Evolutionary conservation across 1,140 invertebrate genomes (phyloP).

Genomic region (Palaemon carinicauda): DNA sequence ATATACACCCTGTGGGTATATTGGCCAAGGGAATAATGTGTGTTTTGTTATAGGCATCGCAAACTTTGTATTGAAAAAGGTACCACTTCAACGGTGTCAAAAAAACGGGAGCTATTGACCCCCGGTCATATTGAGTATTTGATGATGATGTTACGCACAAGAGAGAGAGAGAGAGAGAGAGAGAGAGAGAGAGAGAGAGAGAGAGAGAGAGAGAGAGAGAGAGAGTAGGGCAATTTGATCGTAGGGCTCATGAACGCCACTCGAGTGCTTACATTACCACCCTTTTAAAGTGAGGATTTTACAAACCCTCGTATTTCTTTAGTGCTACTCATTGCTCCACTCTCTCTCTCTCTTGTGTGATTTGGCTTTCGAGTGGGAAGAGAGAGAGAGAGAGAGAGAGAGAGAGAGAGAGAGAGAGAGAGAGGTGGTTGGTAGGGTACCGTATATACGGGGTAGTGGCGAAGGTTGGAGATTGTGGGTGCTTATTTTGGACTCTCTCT

Average conservation of each 20-base stretch:
- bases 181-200: neutral
- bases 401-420: neutral
- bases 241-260: neutral
- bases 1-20: no score
- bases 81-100: neutral
- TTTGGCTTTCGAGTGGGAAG: neutral
- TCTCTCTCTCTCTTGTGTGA: neutral
- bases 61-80: neutral
- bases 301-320: neutral
- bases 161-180: neutral
- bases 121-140: slow-evolving; percentile 36
- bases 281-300: neutral
- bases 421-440: neutral
- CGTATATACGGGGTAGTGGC: neutral
- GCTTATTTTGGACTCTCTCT: neutral
- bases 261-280: slow-evolving; percentile 34
- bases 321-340: neutral
- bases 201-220: neutral
- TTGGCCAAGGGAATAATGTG: no score
- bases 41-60: no score
- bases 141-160: neutral
- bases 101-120: neutral
- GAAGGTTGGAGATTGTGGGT: neutral
- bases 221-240: neutral
- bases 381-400: neutral